Conservation (phyloP, 2,888 invertebrate species). For the Ennomos fuscantarius region DNA sequence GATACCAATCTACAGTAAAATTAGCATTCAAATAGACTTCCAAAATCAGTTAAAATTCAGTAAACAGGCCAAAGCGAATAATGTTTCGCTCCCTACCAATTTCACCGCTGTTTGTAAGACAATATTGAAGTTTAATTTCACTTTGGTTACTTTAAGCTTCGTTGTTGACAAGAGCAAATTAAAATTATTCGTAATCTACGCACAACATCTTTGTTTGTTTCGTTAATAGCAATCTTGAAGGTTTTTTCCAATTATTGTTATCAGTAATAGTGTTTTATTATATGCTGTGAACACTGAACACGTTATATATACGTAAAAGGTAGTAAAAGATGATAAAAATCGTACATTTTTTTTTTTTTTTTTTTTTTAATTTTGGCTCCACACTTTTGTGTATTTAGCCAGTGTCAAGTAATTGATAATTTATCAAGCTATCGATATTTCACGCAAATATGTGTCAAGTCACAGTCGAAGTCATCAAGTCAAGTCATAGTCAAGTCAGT, state of each 20-base stretch:
- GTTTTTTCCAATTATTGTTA: constrained; percentile 8
- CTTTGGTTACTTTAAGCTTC: constrained; percentile 45
- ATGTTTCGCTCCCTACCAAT: constrained; percentile 55
- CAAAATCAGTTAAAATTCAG: constrained; percentile 54
- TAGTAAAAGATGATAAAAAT: neutral
- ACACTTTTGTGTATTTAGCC: no score
- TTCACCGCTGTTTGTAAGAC: constrained; percentile 61
- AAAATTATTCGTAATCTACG: constrained; percentile 36
- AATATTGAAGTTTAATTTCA: constrained; percentile 66
- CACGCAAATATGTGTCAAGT: no score
- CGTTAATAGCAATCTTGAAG: constrained; percentile 16
- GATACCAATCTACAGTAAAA: constrained; percentile 59
- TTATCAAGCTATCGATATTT: no score
- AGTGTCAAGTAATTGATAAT: no score
- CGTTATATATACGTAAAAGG: neutral
- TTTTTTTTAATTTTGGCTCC: no score
- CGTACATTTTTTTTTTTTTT: no score
- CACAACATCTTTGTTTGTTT: constrained; percentile 31
- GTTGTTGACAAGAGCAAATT: constrained; percentile 41
- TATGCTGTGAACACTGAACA: neutral
- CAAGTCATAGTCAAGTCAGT: no score
- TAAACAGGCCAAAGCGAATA: constrained; percentile 48
- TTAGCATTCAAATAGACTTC: constrained; percentile 65
- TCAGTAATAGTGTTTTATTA: neutral
- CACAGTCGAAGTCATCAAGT: no score